Conservation (phyloP, 2,113 vertebrate species). For the Gallinago paraguaiae region DNA sequence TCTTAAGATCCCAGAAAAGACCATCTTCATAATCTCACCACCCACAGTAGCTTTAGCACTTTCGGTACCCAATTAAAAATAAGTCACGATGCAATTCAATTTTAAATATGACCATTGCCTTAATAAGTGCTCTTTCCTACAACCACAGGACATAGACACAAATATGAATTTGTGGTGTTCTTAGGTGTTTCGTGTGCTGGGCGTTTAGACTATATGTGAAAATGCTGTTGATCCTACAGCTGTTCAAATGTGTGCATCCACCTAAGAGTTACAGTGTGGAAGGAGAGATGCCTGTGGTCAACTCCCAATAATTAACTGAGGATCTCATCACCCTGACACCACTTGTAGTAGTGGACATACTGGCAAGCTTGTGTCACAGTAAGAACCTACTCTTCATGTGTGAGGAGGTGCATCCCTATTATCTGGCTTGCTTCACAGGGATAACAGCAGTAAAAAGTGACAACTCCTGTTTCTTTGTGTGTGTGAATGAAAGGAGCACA, state of each 20-base stretch:
- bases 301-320: not conserved
- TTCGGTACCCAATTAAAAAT: not conserved
- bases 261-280: not conserved
- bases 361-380: not conserved
- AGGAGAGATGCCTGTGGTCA: not conserved
- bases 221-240: not conserved
- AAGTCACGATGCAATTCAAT: not conserved
- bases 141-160: not conserved
- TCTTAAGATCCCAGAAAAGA: slow-evolving; percentile 16
- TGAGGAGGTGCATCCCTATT: not conserved
- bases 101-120: not conserved
- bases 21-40: not conserved
- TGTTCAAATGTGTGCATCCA: not conserved
- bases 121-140: not conserved
- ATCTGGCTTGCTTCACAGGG: not conserved
- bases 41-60: not conserved
- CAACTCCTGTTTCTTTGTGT: not conserved
- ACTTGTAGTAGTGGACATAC: accelerated
- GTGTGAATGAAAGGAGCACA: not conserved
- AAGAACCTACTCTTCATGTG: not conserved
- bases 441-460: not conserved
- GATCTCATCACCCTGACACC: not conserved
- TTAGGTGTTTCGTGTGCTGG: not conserved
- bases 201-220: not conserved
- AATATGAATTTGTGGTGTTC: not conserved